Percentiles rank a stretch among this genome's conserved stretches.
Evolutionary conservation across 1,140 invertebrate genomes (phyloP).

Genomic region (Carposina sasakii): DNA sequence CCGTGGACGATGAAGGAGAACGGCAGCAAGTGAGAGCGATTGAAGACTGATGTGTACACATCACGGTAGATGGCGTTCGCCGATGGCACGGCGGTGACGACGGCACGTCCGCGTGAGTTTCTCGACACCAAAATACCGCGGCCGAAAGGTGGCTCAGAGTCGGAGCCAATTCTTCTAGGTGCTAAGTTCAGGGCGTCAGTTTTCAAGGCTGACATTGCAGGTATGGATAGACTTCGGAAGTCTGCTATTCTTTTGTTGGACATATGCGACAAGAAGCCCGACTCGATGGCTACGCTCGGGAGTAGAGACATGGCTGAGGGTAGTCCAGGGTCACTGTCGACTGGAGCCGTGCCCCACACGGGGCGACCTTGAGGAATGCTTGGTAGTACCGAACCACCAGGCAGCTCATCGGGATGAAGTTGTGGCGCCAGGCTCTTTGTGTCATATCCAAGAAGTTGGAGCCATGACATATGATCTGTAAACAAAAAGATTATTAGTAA

Average conservation of each 20-base stretch:
- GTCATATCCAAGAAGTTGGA: conserved; percentile 87
- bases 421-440: conserved; percentile 91
- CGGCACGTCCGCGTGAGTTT: conserved; percentile 83
- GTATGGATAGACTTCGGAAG: conserved; percentile 80
- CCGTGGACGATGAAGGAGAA: conserved; percentile 92
- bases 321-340: conserved; percentile 62
- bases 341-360: conserved; percentile 74
- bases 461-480: conserved; percentile 88
- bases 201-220: conserved; percentile 82
- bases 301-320: conserved; percentile 66
- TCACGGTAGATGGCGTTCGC: conserved; percentile 92
- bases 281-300: conserved; percentile 79
- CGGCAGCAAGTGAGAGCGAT: conserved; percentile 89
- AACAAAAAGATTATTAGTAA: too few relatives aligned
- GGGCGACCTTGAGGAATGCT: conserved; percentile 73
- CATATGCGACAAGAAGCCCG: conserved; percentile 85
- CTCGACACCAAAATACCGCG: conserved; percentile 91
- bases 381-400: conserved; percentile 76
- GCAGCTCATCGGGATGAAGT: conserved; percentile 78
- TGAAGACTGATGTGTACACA: conserved; percentile 95
- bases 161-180: conserved; percentile 80
- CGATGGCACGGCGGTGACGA: conserved; percentile 88
- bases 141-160: conserved; percentile 91
- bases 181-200: conserved; percentile 82
- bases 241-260: conserved; percentile 82